Evolutionary conservation across 1,140 invertebrate species (phyloP).

Genomic region (Diplogasteroides magnus): DNA sequence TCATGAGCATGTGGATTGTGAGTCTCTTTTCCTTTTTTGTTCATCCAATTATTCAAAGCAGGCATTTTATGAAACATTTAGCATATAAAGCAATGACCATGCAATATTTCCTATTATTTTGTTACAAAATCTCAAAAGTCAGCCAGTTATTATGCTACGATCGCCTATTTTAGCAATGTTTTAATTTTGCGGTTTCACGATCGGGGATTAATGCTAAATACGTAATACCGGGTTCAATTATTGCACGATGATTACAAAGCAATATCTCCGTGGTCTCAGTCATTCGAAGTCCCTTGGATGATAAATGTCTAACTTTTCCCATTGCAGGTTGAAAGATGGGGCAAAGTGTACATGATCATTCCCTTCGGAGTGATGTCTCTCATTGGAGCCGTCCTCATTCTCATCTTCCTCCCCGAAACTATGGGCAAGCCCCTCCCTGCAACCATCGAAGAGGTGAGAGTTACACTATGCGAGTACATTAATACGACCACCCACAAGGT

Average conservation of each 20-base stretch:
- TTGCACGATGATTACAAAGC: too few species aligned
- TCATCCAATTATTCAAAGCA: not conserved
- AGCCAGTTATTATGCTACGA: too few species aligned
- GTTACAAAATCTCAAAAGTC: too few species aligned
- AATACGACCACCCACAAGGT: constrained; percentile 24
- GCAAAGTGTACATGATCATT: constrained; percentile 44
- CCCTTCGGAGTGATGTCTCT: constrained; percentile 45
- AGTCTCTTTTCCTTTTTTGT: constrained; percentile 18
- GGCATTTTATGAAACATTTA: not conserved
- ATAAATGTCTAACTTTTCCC: too few species aligned
- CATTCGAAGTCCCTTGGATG: too few species aligned
- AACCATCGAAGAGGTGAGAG: constrained; percentile 52
- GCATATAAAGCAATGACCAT: not conserved
- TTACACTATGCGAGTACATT: too few species aligned
- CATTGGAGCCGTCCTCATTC: constrained; percentile 41
- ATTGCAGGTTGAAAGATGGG: constrained; percentile 41
- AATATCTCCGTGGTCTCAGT: too few species aligned
- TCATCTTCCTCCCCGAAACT: constrained; percentile 49
- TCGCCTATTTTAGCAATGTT: too few species aligned
- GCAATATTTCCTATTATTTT: not conserved
- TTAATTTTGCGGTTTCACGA: too few species aligned
- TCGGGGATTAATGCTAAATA: too few species aligned
- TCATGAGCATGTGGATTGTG: constrained; percentile 56
- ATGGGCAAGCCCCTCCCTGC: constrained; percentile 45
- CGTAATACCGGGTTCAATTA: not conserved